Evolutionary conservation across 2,888 invertebrate genomes (phyloP), one percentile per base, ranked within the genome.

Genomic region (Adineta ricciae): DNA sequence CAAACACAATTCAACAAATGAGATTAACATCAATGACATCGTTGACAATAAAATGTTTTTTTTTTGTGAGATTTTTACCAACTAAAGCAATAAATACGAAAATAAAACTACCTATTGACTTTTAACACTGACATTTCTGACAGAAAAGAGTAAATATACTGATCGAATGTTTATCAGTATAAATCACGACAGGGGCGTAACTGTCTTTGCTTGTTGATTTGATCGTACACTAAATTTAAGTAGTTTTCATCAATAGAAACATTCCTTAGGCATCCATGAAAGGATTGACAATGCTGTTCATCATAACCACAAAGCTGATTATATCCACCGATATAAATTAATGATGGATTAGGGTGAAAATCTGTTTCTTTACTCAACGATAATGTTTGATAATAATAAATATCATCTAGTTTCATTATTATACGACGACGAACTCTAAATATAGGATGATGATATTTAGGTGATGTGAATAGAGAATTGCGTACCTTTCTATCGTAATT

Each of bases 401-500:
- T 41, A 78, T 78, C 41, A n/a, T 78, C 78, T 24, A 78, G 21
- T 78, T 78, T 78, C 78, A 78, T 41, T 24, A 41, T 78, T 24
- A 41, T 41, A n/a, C 41, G 41, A 78, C 78, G 78, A 78, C 41
- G 52, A 87, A 83, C 8, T 86, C 49, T 36, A 32, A 7, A 46
- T 5, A 46, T 46, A 46, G 8, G 46, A 46, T 8, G 5, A 46
- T 46, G 8, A 46, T 46, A 46, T 56, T 49, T 21, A 36, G 11
- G 7, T 52, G n/a, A 46, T 21, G 38, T 14, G 49, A 73, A 64
- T 83, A 24, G 85, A 72, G 64, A 24, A 46, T 46, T 87, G n/a
- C n/a, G 84, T 85, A 90, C 90, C 90, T 91, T 87, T 93, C 92
- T 27, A 94, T 93, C 52, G 92, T 92, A n/a, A 94, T 92, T 38